Evolutionary conservation across 1,140 invertebrate species (phyloP).

Genomic region (Lordiphosa collinella): DNA sequence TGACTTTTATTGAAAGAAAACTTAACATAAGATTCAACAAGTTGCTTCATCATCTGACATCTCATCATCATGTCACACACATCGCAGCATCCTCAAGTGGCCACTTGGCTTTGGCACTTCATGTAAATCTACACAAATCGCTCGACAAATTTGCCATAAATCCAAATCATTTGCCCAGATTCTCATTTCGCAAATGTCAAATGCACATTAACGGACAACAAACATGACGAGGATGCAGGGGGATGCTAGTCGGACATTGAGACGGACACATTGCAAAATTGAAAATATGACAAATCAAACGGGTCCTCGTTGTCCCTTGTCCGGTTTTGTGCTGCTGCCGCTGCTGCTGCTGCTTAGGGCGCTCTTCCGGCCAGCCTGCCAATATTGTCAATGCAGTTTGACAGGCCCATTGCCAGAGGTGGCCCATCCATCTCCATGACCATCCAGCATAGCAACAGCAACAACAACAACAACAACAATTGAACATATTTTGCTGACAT

Average conservation of each 20-base stretch:
- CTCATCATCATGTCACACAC: background rate
- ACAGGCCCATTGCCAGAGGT: constrained; percentile 27
- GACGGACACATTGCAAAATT: constrained; percentile 61
- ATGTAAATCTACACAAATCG: constrained; percentile 73
- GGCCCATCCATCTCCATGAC: constrained; percentile 44
- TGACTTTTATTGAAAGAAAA: too few relatives aligned
- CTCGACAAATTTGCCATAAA: constrained; percentile 73
- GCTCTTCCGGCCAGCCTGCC: constrained; percentile 33
- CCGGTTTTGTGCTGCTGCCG: constrained; percentile 13
- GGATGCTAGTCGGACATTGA: constrained; percentile 3
- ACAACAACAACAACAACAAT: constrained; percentile 47
- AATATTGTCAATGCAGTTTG: constrained; percentile 63
- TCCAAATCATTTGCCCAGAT: constrained; percentile 73
- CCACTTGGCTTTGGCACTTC: constrained; percentile 73
- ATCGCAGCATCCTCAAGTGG: constrained; percentile 48
- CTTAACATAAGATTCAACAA: too few relatives aligned
- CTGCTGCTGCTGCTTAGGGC: constrained; percentile 34
- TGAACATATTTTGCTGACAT: constrained; percentile 79
- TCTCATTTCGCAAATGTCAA: constrained; percentile 73
- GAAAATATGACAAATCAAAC: constrained; percentile 69
- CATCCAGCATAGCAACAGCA: too few relatives aligned
- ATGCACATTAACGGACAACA: constrained; percentile 64
- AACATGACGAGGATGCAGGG: constrained; percentile 1
- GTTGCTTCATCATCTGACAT: too few relatives aligned
- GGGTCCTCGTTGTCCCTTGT: constrained; percentile 34